Base-by-base conservation (phyloP, 1,140 invertebrate species). In the Melitaea cinxia region DNA sequence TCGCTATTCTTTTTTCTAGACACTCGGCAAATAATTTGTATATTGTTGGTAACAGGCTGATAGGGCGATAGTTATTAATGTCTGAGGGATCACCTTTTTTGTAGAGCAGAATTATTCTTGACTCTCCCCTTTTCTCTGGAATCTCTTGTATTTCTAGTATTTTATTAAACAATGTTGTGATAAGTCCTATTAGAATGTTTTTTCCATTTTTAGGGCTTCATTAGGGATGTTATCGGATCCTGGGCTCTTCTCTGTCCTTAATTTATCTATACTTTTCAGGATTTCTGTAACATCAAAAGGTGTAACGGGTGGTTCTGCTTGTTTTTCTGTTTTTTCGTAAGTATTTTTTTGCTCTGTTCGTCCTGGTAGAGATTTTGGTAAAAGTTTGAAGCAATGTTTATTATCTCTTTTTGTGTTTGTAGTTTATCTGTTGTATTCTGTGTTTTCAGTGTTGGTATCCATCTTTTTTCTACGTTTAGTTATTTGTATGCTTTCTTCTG, bases 191-290 rank as follows among this genome's bases (percentile, higher is more conserved):
- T 6, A 1, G 2, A 45, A 7, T 15, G 7, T 17, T 15, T 4
- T n/a, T 4, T 5, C 39, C 1, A 4, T 7, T 15, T 45, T 70
- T 19, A 73, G n/a, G 0, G 56, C 64, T 33, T 73, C 71, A 12
- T 70, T 70, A 3, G 64, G 52, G 17, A 67, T 70, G 30, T 61
- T 56, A 33, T 73, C 71, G 1, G 28, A 4, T 0, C 71, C 67
- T 9, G 67, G 64, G 23, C 60, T 70, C 37, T 67, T 75, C 2
- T 64, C 45, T n/a, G 33, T 39, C 33, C 65, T 73, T 9, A 73
- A 17, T 60, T 60, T 66, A 19, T 62, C 26, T 24, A 68, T 66
- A 33, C 54, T 58, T 35, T 52, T 49, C 7, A 60, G 28, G 47
- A 70, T 65, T 60, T 73, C 62, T 14, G 12, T 17, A 0, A 6